Conservation (phyloP, 1,140 invertebrate species). For the Drosophila obscura region DNA sequence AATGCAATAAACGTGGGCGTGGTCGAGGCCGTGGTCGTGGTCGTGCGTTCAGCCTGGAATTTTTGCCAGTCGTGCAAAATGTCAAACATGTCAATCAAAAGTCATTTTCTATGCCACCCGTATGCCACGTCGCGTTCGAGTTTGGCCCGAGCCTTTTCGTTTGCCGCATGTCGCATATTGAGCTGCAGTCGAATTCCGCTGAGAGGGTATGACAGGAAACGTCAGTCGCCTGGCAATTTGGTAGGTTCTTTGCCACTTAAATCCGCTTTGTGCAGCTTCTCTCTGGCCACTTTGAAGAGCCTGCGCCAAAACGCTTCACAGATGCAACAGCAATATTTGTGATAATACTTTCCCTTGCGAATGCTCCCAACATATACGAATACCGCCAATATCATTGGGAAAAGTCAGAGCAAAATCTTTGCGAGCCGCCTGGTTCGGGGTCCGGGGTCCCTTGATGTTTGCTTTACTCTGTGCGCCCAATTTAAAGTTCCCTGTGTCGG, state of each 20-base stretch:
- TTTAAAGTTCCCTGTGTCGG: constrained; percentile 39
- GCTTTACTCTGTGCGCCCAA: constrained; percentile 25
- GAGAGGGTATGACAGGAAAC: constrained; percentile 42
- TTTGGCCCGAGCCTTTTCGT: constrained; percentile 48
- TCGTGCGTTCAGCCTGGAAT: constrained; percentile 45
- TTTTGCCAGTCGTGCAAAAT: constrained; percentile 78
- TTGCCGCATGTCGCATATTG: constrained; percentile 28
- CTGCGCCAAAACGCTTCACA: not conserved
- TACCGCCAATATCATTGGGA: constrained; percentile 13
- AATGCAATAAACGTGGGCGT: constrained; percentile 66
- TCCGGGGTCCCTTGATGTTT: constrained; percentile 36
- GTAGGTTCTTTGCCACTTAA: constrained; percentile 36
- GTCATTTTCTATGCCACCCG: constrained; percentile 67
- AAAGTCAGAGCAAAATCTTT: constrained; percentile 7
- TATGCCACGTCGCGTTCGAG: constrained; percentile 52
- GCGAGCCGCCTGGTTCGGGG: constrained; percentile 2
- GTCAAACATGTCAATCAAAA: constrained; percentile 82
- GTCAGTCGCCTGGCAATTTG: constrained; percentile 67
- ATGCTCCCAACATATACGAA: constrained; percentile 1
- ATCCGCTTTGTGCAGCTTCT: constrained; percentile 48
- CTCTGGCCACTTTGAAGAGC: constrained; percentile 6
- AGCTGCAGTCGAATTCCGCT: constrained; percentile 38
- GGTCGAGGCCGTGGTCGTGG: constrained; percentile 9
- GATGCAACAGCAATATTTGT: constrained; percentile 28
- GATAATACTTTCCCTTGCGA: constrained; percentile 26